Evolutionary conservation across 2,113 vertebrate genomes (phyloP), one percentile per base, ranked within the genome.

Genomic region (Corythaeola cristata): DNA sequence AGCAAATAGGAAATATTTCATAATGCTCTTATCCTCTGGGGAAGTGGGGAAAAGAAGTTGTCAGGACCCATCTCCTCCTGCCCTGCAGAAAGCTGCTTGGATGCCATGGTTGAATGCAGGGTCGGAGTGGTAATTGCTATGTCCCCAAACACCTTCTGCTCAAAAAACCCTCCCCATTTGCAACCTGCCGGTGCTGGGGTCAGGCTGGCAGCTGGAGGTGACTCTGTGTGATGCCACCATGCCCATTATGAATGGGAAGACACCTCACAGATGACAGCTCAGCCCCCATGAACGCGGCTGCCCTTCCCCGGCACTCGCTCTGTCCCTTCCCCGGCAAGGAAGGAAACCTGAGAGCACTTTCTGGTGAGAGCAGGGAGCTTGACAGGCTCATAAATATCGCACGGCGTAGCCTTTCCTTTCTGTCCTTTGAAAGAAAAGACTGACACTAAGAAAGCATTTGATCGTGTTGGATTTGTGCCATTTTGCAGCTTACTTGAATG

Each of bases 361-460:
- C 81, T 94, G 84, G 92, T 74, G 89, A 87, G 59, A 92, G 88
- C 83, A 85, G 69, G 0, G 3, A 80, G 83, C 77, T 73, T 94
- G 94, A 97, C 91, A 93, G 90, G 69, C 64, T 91, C 96, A 88
- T 94, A 95, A 96, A 96, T 96, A 96, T 79, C 91, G 4, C 74
- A 37, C 84, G 0, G 0, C 0, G 2, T 94, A 64, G 86, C 86
- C 84, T 92, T 89, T 58, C 81, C 84, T 87, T 62, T 79, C 92
- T 74, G 84, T 91, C 94, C 81, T 96, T 73, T 90, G 89, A 26
- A 94, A 94, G 89, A 82, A 90, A 97, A 96, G 90, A 47, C 68
- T 52, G 88, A 94, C 67, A 75, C 88, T 66, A 60, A 62, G 89
- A 69, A 93, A 92, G 85, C 75, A 71, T 88, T 94, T 87, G 91